Evolutionary conservation across 2,888 invertebrate genomes (phyloP), one percentile per base, ranked within the genome.

Genomic region (Myathropa florea): DNA sequence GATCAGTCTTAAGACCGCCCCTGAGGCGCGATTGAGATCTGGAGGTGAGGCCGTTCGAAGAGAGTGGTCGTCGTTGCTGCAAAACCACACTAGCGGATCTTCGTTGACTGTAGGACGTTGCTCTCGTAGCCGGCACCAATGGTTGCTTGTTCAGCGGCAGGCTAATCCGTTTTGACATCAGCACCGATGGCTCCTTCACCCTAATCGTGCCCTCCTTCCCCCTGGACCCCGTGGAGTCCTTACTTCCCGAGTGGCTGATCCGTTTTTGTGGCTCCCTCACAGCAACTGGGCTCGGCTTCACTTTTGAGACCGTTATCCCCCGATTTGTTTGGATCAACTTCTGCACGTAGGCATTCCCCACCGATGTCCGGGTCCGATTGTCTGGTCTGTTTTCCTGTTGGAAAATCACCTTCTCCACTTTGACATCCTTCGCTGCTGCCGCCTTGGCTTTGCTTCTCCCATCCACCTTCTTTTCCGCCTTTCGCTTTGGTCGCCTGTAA

Each of bases 301-400:
- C 70, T 9, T 70, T 71, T 0, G 64, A 73, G 1, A 82, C 39
- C 9, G 85, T 85, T 33, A 85, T 39, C 3, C 65, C 73, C 0
- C 59, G 57, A 12, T 85, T 82, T 18, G 36, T 53, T 10, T 64
- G 46, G 3, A 78, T 55, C 18, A 85, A 55, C 9, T 60, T 77
- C 10, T 77, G 53, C 3, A 82, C 64, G 12, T 28, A 9, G 3
- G 7, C 4, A 14, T 0, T 14, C 24, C 1, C 23, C 28, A 4
- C 46, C 28, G 23, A 7, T 0, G 24, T 79, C 7, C 10, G 0
- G 0, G 18, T 6, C 1, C 23, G 3, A 23, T 26, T 3, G 1
- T 14, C n/a, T 46, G 59, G 55, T 3, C 33, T 3, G 1, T 57
- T 36, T 53, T 80, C 64, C 6, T 23, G 30, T 12, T 39, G 12